Base-by-base conservation (phyloP, 1,140 invertebrate species). In the Ips typographus region DNA sequence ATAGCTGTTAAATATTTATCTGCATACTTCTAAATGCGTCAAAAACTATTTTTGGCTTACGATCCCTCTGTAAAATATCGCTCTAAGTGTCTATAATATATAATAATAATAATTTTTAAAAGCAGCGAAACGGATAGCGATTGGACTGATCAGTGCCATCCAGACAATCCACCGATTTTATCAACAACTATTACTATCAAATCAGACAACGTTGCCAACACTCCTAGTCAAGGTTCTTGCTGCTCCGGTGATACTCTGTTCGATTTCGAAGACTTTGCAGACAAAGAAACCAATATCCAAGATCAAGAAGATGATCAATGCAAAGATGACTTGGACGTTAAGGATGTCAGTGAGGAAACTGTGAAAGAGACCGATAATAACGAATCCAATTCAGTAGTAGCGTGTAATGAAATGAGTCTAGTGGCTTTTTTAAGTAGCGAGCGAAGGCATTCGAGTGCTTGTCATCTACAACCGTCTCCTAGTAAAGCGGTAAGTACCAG, bases 241-340 rank as follows among this genome's bases (percentile, higher is more conserved):
- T 86, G 85, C 76, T 86, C 85, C 41, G 86, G 86, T 73, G 85
- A 86, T 73, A 86, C 85, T 1, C 76, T 86, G 2, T 86, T 85
- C 74, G 86, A 86, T 73, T 80, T 85, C 2, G 85, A 86, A 72
- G 85, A 86, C 71, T 71, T 80, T 40, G 70, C 43, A 7, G 56
- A 59, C 40, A 40, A 65, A 7, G 56, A 63, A 61, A 63, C 56
- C 1, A 4, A 55, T 40, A 65, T 43, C 60, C 41, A 7, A 22
- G 2, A 36, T 22, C 1, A 38, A 38, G 39, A 4, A 37, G 7
- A n/a, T 47, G 57, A 8, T 8, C n/a, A n/a, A n/a, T n/a, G n/a
- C n/a, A 59, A 39, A 40, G 38, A 52, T 57, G 52, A 1, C 40
- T 4, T 8, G 2, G 7, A 8, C 42, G n/a, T 40, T 51, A 22